These are phyloP conservation scores for Eilema sororculum DNA, from an alignment of 2,888 invertebrate genomes.

Conservation along the genomic window DNA sequence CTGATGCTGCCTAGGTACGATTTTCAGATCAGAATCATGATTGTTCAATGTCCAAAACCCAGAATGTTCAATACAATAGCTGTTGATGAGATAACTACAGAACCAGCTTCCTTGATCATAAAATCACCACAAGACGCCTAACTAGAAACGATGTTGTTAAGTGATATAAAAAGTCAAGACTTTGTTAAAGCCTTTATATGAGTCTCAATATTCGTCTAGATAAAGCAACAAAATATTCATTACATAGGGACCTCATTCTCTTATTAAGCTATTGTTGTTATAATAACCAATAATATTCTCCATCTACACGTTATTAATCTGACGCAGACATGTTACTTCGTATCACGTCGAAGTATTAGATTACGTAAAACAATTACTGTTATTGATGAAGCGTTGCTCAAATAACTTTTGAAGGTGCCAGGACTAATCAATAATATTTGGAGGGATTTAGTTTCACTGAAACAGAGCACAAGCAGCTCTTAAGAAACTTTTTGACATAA, in stretches of 20 bases:
- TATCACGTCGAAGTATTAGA: slow-evolving; percentile 42
- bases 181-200: not conserved
- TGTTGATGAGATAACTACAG: not conserved
- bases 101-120: too few relatives aligned
- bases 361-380: slow-evolving; percentile 48
- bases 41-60: not conserved
- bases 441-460: slow-evolving; percentile 6
- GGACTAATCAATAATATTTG: slow-evolving; percentile 38
- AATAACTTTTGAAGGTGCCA: slow-evolving; percentile 47
- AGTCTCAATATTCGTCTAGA: not conserved
- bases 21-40: not conserved
- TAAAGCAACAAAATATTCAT: not conserved
- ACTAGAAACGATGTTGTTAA: not conserved
- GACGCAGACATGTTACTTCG: slow-evolving; percentile 30
- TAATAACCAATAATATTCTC: slow-evolving; percentile 27
- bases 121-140: not conserved
- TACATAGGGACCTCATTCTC: not conserved
- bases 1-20: too few relatives aligned
- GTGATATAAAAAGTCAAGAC: not conserved
- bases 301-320: slow-evolving; percentile 36
- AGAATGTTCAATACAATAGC: not conserved
- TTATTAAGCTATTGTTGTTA: slow-evolving; percentile 13
- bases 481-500: not conserved
- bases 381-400: slow-evolving; percentile 44
- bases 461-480: not conserved